Conservation (phyloP, 2,888 invertebrate species). For the Seira ritae region DNA sequence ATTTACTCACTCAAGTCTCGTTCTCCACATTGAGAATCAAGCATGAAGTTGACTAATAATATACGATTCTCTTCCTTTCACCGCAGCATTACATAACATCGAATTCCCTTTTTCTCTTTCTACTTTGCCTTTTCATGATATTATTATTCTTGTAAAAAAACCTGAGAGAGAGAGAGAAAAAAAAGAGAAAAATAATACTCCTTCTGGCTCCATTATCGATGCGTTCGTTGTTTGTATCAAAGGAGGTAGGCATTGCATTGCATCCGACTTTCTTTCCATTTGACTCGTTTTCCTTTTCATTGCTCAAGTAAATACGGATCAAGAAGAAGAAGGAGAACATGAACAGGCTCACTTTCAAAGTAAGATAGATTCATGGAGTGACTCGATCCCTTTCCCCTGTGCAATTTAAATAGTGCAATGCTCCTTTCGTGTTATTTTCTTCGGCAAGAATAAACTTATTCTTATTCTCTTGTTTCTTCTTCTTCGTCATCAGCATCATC, state of each 20-base stretch:
- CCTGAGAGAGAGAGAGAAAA: slow-evolving; percentile 1
- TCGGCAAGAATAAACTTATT: background rate
- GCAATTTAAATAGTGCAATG: slow-evolving; percentile 12
- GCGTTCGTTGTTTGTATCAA: slow-evolving; percentile 41
- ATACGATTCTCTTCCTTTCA: slow-evolving; percentile 39
- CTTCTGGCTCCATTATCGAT: slow-evolving; percentile 16
- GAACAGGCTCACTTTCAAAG: slow-evolving; percentile 10
- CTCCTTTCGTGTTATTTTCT: background rate
- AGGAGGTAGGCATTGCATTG: background rate
- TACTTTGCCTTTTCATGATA: background rate
- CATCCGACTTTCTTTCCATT: background rate
- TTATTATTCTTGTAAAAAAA: slow-evolving; percentile 12
- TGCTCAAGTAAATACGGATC: too few species aligned
- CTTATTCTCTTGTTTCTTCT: too few species aligned
- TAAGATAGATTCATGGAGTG: background rate
- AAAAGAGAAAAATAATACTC: slow-evolving; percentile 3
- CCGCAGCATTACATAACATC: slow-evolving; percentile 17
- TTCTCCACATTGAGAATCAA: slow-evolving; percentile 33
- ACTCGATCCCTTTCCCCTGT: background rate
- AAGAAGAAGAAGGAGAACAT: background rate
- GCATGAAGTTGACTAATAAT: slow-evolving; percentile 48
- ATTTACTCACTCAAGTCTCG: slow-evolving; percentile 43
- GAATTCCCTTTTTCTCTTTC: slow-evolving; percentile 16
- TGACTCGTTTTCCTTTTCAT: background rate
- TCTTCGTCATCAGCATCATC: too few species aligned